Conservation (phyloP, 30 jellyfish, hydroid and myxozoan species). For the Rhopilema esculentum region DNA sequence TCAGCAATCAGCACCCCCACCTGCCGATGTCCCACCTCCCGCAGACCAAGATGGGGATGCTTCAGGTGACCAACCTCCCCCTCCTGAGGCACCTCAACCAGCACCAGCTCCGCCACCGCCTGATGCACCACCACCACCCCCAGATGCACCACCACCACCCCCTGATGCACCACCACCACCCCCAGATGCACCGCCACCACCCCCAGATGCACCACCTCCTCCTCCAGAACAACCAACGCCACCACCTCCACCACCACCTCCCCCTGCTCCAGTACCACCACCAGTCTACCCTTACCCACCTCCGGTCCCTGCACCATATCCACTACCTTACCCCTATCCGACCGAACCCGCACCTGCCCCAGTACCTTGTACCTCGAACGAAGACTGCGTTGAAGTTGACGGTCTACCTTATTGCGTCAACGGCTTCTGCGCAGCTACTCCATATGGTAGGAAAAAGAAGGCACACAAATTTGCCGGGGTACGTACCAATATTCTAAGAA, state of each 20-base stretch:
- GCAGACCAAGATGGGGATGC: slow-evolving; percentile 15
- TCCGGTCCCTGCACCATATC: slow-evolving; percentile 33
- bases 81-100: slow-evolving; percentile 38
- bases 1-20: slow-evolving; percentile 41
- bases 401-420: slow-evolving; percentile 44
- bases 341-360: slow-evolving; percentile 33
- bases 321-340: slow-evolving; percentile 32
- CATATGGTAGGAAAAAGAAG: slow-evolving; percentile 41
- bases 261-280: slow-evolving; percentile 3
- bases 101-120: slow-evolving; percentile 46
- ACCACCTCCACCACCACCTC: slow-evolving; percentile 23
- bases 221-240: slow-evolving; percentile 32
- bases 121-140: slow-evolving; percentile 19
- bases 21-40: slow-evolving; percentile 36
- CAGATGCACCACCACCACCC: slow-evolving; percentile 36
- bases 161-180: slow-evolving; percentile 38
- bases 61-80: slow-evolving; percentile 40
- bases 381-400: slow-evolving; percentile 26
- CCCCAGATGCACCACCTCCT: slow-evolving; percentile 38
- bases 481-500: not conserved
- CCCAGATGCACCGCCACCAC: slow-evolving; percentile 31
- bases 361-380: slow-evolving; percentile 29
- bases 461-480: slow-evolving; percentile 46
- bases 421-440: slow-evolving; percentile 60
- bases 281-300: slow-evolving; percentile 28